Conservation (phyloP, 2,797 vertebrate species). For the Tauraco hartlaubi region DNA sequence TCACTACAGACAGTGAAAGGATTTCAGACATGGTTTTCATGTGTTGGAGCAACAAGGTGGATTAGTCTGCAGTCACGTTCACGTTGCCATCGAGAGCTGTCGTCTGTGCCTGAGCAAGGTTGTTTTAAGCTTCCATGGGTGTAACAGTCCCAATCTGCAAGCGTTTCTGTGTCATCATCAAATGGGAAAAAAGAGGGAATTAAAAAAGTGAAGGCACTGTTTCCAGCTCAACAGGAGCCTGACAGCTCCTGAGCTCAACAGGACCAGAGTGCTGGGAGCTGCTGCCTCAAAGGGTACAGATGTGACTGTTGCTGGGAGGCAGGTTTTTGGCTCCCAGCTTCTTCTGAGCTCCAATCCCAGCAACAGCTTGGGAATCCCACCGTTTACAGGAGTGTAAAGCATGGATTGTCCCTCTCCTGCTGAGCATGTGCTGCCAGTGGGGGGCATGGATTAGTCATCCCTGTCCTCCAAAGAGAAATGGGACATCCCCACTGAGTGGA, state of each 20-base stretch:
- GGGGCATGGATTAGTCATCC: not conserved
- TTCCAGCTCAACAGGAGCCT: not conserved
- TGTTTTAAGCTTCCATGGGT: not conserved
- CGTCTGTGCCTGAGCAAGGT: not conserved
- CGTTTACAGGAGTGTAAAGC: accelerated
- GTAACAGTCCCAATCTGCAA: not conserved
- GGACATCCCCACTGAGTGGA: not conserved
- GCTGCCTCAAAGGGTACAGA: not conserved
- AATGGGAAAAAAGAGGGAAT: not conserved
- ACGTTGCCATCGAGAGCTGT: not conserved
- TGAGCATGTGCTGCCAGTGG: not conserved
- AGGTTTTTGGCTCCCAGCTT: not conserved
- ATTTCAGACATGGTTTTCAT: conserved; percentile 14
- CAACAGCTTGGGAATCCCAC: not conserved
- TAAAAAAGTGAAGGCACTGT: not conserved
- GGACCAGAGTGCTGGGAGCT: not conserved
- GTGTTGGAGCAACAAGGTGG: conserved; percentile 9
- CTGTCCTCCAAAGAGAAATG: not conserved
- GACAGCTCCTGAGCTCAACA: not conserved
- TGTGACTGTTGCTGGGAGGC: accelerated
- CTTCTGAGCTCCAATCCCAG: not conserved
- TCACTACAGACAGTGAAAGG: not conserved
- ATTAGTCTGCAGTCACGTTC: conserved; percentile 28
- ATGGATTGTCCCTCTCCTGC: not conserved
- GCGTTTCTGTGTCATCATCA: not conserved